Percentiles rank a stretch among this genome's conserved stretches.
Conservation (phyloP, 2,888 invertebrate species). For the Tetragnatha montana region DNA sequence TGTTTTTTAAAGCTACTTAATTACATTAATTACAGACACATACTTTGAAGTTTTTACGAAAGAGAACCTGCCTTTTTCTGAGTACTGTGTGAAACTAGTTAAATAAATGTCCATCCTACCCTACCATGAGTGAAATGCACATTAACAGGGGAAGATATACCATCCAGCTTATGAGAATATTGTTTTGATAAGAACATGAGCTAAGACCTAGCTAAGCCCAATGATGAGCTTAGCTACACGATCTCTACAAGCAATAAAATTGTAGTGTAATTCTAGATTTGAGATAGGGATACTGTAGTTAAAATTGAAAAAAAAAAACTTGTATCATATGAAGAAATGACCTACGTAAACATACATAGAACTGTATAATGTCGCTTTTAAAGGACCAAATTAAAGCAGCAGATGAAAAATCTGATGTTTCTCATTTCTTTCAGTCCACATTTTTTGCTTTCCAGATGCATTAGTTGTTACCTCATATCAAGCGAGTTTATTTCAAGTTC, state of each 20-base stretch:
- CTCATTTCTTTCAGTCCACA: background rate
- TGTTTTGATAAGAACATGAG: constrained; percentile 57
- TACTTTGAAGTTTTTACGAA: too few relatives aligned
- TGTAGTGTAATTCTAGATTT: constrained; percentile 58
- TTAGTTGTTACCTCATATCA: background rate
- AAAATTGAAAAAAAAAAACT: constrained; percentile 52
- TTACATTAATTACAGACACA: too few relatives aligned
- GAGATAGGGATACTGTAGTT: constrained; percentile 55
- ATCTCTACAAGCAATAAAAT: constrained; percentile 68
- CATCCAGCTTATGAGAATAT: constrained; percentile 46
- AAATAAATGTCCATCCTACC: background rate
- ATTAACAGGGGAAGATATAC: constrained; percentile 42
- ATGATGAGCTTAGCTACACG: constrained; percentile 49
- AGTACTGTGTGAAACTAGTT: background rate
- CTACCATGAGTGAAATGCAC: constrained; percentile 19
- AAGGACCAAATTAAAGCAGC: constrained; percentile 70
- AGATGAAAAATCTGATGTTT: constrained; percentile 47
- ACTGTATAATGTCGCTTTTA: constrained; percentile 69
- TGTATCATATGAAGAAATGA: constrained; percentile 64
- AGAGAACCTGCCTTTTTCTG: background rate
- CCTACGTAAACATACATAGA: constrained; percentile 62
- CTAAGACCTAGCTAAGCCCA: constrained; percentile 62
- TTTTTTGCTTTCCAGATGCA: background rate
- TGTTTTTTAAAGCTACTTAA: too few relatives aligned
- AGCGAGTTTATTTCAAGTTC: background rate